Conservation (phyloP, 2,888 invertebrate species). For the Erebia epiphron region DNA sequence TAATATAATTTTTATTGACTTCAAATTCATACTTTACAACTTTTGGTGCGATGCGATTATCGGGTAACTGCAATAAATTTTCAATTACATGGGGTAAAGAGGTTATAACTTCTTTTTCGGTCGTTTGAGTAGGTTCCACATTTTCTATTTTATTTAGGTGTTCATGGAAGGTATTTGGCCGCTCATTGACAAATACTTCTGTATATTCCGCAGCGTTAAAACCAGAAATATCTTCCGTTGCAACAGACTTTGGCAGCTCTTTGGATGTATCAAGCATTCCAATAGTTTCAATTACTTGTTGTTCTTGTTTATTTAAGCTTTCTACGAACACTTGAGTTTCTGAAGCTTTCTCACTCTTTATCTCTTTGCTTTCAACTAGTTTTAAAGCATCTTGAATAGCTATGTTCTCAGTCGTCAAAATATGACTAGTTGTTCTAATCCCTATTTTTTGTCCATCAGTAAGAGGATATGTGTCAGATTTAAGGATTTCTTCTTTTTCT, state of each 20-base stretch:
- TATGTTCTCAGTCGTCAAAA: slow-evolving; percentile 63
- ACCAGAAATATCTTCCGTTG: slow-evolving; percentile 43
- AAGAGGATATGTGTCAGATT: slow-evolving; percentile 41
- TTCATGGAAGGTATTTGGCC: slow-evolving; percentile 41
- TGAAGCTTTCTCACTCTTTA: slow-evolving; percentile 50
- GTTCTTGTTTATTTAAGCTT: slow-evolving; percentile 49
- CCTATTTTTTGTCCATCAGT: slow-evolving; percentile 51
- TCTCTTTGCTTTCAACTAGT: slow-evolving; percentile 44
- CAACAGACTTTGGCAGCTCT: slow-evolving; percentile 38
- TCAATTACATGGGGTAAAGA: slow-evolving; percentile 58
- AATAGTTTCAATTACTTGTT: slow-evolving; percentile 49
- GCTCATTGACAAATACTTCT: slow-evolving; percentile 48
- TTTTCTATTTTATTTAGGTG: slow-evolving; percentile 52
- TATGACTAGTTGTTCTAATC: slow-evolving; percentile 54
- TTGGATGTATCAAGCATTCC: slow-evolving; percentile 26
- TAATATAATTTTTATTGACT: slow-evolving; percentile 58
- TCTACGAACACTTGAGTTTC: slow-evolving; percentile 46
- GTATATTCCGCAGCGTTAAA: slow-evolving; percentile 47
- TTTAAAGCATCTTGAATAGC: slow-evolving; percentile 55
- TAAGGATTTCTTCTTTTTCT: slow-evolving; percentile 59
- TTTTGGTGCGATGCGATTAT: slow-evolving; percentile 45
- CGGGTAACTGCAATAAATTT: slow-evolving; percentile 46
- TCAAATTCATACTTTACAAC: slow-evolving; percentile 51
- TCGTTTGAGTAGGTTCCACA: slow-evolving; percentile 48
- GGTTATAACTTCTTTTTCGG: slow-evolving; percentile 51